Evolutionary conservation across 2,113 vertebrate species (phyloP), one percentile per base, ranked within the genome.

Genomic region (Prietella phreatophila): DNA sequence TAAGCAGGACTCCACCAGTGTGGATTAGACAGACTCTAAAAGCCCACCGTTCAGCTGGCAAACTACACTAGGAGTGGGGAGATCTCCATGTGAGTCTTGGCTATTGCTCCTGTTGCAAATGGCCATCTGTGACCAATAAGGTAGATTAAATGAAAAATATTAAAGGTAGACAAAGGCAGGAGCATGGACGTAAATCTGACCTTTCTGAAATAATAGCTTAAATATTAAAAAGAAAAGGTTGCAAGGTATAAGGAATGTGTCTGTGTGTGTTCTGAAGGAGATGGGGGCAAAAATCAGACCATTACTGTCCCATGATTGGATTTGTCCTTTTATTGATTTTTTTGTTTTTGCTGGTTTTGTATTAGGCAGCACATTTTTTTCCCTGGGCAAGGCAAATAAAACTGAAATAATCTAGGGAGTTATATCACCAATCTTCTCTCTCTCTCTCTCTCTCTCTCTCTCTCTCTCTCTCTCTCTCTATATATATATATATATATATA

Each of bases 281-380:
- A 13, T 8, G 10, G 3, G 58, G 8, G 17, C 76, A 71, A 73
- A 22, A 56, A 19, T 17, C 14, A 33, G 33, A 55, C 27, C 33
- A 82, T 82, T 71, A 71, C 50, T 53, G 65, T 87, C 25, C 42
- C 25, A 30, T 87, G 63, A 87, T 87, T 87, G 86, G 82, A 79
- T 79, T 83, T 60, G 30, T 88, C 60, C 30, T 56, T 65, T 84
- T 84, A 88, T 88, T 67, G 87, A 65, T 87, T 84, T 58, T 67
- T 42, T 75, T 85, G 1, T 50, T 50, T 78, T 84, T 71, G 86
- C 67, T 85, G 71, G 71, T 79, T 36, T 56, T 84, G 78, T 76
- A 79, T 67, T 63, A 83, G 20, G 71, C 10, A 5, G 60, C 75
- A 33, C 61, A 63, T 79, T 63, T 86, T n/a, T 53, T 39, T 36